Conservation (phyloP, 2,888 invertebrate species). For the Strigamia crassipes region DNA sequence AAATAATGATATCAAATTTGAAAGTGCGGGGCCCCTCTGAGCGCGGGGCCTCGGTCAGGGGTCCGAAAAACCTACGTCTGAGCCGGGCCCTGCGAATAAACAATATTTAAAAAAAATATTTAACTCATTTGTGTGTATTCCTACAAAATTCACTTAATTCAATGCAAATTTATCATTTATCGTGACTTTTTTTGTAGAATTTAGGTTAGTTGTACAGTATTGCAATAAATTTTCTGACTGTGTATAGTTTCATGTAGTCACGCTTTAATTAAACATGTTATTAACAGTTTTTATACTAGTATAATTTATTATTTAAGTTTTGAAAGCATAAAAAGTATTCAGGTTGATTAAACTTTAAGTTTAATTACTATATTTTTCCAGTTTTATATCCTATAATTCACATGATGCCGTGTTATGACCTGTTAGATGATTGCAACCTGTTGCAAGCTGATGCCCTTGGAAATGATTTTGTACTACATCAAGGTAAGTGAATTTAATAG, state of each 20-base stretch:
- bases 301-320: not conserved
- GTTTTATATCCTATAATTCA: conserved; percentile 58
- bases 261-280: not conserved
- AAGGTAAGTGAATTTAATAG: conserved; percentile 48
- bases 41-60: too few relatives aligned
- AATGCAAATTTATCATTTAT: not conserved
- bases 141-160: not conserved
- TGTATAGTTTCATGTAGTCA: not conserved
- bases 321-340: not conserved
- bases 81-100: too few relatives aligned
- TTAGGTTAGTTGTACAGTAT: not conserved
- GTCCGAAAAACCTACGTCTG: too few relatives aligned
- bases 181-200: not conserved
- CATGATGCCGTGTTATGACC: conserved; percentile 33
- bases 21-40: too few relatives aligned
- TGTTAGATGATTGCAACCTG: conserved; percentile 48
- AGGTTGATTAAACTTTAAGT: not conserved
- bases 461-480: conserved; percentile 50
- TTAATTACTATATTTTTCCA: conserved; percentile 52
- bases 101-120: not conserved
- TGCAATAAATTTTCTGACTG: not conserved
- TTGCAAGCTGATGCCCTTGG: conserved; percentile 50
- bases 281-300: not conserved
- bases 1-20: too few relatives aligned
- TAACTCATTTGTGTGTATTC: not conserved